phyloP scores from a whole-genome alignment of 2,113 vertebrate species.

The Indri indri region DNA sequence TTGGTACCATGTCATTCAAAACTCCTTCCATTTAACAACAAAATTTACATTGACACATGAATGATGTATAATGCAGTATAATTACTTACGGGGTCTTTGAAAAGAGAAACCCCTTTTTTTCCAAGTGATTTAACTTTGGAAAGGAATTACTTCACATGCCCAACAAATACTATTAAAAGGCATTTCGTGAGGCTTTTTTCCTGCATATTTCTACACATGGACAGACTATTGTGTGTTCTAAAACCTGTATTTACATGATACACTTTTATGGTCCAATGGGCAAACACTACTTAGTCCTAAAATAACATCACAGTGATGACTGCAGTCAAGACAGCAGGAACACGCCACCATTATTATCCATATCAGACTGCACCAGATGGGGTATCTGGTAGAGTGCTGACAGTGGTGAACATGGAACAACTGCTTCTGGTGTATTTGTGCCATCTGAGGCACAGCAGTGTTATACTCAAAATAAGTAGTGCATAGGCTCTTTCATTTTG shows the following conservation, averaged over 20 bases:
- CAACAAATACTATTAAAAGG: conserved; percentile 72
- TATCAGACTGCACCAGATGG: conserved; percentile 74
- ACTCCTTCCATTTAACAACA: conserved; percentile 66
- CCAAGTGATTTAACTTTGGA: conserved; percentile 78
- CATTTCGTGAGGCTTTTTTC: conserved; percentile 70
- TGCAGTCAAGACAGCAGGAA: conserved; percentile 78
- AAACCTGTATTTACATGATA: conserved; percentile 82
- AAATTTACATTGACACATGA: conserved; percentile 73
- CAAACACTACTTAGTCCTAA: conserved; percentile 79
- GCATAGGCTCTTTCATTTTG: background rate
- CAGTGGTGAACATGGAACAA: background rate
- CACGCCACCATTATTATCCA: conserved; percentile 77
- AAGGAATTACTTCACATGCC: conserved; percentile 73
- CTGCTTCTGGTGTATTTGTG: conserved; percentile 18
- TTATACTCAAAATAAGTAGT: background rate
- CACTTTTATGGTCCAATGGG: conserved; percentile 78
- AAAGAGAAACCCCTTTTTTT: conserved; percentile 69
- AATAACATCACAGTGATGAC: conserved; percentile 81
- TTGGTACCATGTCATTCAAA: conserved; percentile 65
- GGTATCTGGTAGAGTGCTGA: conserved; percentile 48
- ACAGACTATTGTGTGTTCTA: conserved; percentile 77
- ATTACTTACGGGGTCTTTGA: conserved; percentile 76
- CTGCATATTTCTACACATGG: conserved; percentile 71
- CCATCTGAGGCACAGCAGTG: background rate
- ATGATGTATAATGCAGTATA: conserved; percentile 73